Percentiles rank a stretch among this genome's conserved stretches.
These are phyloP conservation scores for Nycticorax nycticorax DNA, from an alignment of 2,113 vertebrate genomes.

Conservation along the genomic window DNA sequence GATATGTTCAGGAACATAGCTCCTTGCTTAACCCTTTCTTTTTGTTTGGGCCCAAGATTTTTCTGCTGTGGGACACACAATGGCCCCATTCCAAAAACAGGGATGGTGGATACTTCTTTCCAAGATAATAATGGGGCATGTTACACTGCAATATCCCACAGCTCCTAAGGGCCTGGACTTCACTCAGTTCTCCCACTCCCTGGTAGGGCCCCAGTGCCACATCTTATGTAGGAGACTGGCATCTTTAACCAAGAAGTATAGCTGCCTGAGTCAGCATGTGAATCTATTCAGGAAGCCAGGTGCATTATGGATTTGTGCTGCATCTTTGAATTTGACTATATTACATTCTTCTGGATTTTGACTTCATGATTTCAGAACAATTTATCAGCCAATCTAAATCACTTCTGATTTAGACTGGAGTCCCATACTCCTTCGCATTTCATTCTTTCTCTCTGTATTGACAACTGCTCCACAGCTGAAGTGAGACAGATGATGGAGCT, in stretches of 20 bases:
- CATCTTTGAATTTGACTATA: neutral
- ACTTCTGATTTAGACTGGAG: neutral
- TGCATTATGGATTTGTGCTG: neutral
- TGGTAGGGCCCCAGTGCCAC: too few species aligned
- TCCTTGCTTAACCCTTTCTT: neutral
- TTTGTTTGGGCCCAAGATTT: neutral
- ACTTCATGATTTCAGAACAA: neutral
- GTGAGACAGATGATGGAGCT: neutral
- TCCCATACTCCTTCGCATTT: neutral
- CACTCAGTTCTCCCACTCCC: neutral
- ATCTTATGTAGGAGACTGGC: neutral
- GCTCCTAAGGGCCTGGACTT: neutral
- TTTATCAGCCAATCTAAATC: neutral
- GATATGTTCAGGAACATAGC: neutral
- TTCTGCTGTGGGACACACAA: accelerated
- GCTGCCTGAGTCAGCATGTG: neutral
- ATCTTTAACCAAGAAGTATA: neutral
- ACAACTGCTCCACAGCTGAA: neutral
- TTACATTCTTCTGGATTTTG: neutral
- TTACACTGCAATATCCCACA: neutral
- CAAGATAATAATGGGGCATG: neutral
- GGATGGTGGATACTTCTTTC: neutral
- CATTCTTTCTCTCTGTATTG: neutral
- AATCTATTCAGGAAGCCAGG: neutral
- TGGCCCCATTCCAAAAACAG: neutral